These are phyloP conservation scores for Pyrocephalus nanus DNA, from an alignment of 2,797 vertebrate genomes.

Conservation along the genomic window DNA sequence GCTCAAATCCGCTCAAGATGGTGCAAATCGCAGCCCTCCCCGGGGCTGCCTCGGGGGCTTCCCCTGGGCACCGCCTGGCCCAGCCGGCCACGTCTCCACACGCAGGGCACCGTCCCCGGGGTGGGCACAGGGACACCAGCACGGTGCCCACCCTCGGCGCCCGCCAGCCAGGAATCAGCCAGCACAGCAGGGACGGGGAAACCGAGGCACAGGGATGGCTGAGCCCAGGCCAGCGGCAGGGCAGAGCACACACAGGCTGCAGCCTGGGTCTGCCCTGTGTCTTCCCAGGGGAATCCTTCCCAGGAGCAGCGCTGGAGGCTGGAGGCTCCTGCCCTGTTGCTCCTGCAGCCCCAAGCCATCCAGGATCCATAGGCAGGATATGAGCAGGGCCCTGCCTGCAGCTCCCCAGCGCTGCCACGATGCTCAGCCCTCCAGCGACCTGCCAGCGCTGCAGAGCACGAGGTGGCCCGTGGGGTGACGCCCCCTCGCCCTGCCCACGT, in stretches of 20 bases:
- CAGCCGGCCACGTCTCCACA: rapidly evolving
- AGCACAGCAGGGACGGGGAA: not conserved
- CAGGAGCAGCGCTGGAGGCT: not conserved
- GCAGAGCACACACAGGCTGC: rapidly evolving
- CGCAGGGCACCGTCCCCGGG: rapidly evolving
- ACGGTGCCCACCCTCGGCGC: rapidly evolving
- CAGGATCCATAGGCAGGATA: not conserved
- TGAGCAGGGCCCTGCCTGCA: not conserved
- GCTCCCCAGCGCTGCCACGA: rapidly evolving
- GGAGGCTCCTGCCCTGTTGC: not conserved
- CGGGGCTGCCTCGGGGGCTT: not conserved
- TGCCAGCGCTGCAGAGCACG: rapidly evolving
- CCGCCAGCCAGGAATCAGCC: not conserved
- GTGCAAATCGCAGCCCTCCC: conserved; percentile 11
- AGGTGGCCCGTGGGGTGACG: not conserved
- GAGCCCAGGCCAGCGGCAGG: not conserved
- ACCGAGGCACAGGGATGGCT: not conserved
- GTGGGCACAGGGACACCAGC: rapidly evolving
- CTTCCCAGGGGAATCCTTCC: not conserved
- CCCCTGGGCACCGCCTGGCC: not conserved
- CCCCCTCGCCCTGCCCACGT: not conserved
- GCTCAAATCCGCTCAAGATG: conserved; percentile 49
- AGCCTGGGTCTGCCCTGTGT: not conserved
- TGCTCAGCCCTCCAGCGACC: not conserved
- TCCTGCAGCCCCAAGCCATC: not conserved